phyloP scores from a whole-genome alignment of 1,140 invertebrate species.

The Camponotus floridanus region DNA sequence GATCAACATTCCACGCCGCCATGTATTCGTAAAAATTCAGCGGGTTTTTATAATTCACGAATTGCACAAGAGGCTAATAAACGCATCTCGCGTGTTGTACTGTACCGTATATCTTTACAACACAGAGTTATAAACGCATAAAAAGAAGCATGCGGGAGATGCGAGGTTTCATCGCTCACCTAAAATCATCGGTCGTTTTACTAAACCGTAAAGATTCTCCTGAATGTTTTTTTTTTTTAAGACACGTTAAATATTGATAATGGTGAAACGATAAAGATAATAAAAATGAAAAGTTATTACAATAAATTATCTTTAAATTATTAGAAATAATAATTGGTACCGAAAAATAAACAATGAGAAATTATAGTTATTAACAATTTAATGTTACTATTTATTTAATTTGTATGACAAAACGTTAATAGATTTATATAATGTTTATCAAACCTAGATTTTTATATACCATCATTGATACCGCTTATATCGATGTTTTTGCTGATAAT shows the following conservation, averaged over 20 bases:
- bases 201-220: constrained; percentile 66
- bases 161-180: constrained; percentile 25
- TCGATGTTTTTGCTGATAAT: too few species aligned
- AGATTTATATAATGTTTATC: too few species aligned
- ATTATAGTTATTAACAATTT: too few species aligned
- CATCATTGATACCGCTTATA: too few species aligned
- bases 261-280: constrained; percentile 19
- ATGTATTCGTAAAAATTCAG: constrained; percentile 69
- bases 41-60: constrained; percentile 68
- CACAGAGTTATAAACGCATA: constrained; percentile 68
- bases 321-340: too few species aligned
- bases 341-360: too few species aligned
- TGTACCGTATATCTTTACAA: constrained; percentile 63
- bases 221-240: background rate
- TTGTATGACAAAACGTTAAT: too few species aligned
- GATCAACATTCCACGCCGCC: constrained; percentile 44
- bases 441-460: too few species aligned
- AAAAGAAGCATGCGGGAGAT: constrained; percentile 59
- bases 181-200: constrained; percentile 56
- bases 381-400: too few species aligned
- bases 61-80: constrained; percentile 69
- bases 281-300: too few species aligned
- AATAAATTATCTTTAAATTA: too few species aligned
- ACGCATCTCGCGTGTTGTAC: constrained; percentile 51
- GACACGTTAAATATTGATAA: too few species aligned